Base-by-base conservation (phyloP, 2,888 invertebrate genomes). In the Schizotus pectinicornis region DNA sequence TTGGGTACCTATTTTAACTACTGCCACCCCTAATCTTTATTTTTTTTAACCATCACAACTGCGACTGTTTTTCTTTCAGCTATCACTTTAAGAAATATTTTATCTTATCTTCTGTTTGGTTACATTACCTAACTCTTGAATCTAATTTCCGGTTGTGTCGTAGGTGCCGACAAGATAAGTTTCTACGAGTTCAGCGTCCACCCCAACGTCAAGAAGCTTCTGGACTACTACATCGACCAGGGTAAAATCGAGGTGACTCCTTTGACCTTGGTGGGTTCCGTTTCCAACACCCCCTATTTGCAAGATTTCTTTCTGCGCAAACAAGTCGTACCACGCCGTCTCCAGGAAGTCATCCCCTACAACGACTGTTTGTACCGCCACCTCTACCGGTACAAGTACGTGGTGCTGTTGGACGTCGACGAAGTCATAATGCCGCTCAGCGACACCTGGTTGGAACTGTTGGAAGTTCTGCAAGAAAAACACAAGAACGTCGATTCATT, bases 281-380 rank as follows among this genome's bases (percentile, higher is more conserved):
- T 91, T 73, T 94, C 94, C 0, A 94, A 94, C 78, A 85, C 89
- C 43, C 91, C 92, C 0, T 87, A 88, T 0, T 86, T 93, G 67
- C 91, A 92, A 75, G 91, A 91, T 77, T 83, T 91, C 80, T 95
- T 91, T 74, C 84, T 95, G 41, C 88, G 88, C 54, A 90, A 91
- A 74, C 93, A 92, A 79, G 87, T 91, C 35, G 91, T 91, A 70
- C 90, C 94, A 79, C 95, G 95, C 80, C 84, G 95, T 3, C 91
- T 94, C 78, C 93, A 94, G 80, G 95, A 95, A 80, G 83, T 95
- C 56, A 91, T 95, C 69, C 94, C 95, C 7, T 95, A 95, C 82
- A 95, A 95, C 79, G 95, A 95, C 79, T 95, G 95, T 74, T 83
- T 95, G 43, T 95, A 95, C 81, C 88, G 91, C 75, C 90, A 94